Evolutionary conservation across 2,797 vertebrate genomes (phyloP).

Genomic region (Bovichtus variegatus): DNA sequence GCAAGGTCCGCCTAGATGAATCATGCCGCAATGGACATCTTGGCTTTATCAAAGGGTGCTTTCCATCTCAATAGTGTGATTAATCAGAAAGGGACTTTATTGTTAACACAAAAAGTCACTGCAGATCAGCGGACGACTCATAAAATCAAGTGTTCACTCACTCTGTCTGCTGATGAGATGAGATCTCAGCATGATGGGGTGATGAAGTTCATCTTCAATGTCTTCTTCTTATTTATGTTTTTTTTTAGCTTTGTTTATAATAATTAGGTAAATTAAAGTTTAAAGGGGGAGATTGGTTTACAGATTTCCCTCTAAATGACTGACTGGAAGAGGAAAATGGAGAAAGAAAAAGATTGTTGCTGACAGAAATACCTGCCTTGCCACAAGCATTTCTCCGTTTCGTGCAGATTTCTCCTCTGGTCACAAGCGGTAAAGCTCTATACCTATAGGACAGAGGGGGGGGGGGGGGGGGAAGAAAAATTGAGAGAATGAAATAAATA

Average conservation of each 20-base stretch:
- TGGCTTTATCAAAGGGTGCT: conserved; percentile 71
- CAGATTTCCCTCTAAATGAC: conserved; percentile 20
- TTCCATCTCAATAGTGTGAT: conserved; percentile 60
- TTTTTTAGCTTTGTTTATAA: conserved; percentile 11
- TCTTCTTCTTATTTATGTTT: too few relatives aligned
- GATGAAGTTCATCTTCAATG: neutral
- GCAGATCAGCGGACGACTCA: conserved; percentile 51
- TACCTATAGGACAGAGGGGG: conserved; percentile 67
- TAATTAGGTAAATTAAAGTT: conserved; percentile 26
- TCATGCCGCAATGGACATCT: conserved; percentile 62
- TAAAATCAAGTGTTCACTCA: conserved; percentile 60
- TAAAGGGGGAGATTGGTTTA: conserved; percentile 8
- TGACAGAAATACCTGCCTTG: conserved; percentile 75
- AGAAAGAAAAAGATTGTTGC: conserved; percentile 56
- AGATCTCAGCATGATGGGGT: conserved; percentile 49
- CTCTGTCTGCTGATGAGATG: conserved; percentile 48
- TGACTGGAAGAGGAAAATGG: conserved; percentile 35
- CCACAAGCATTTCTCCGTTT: conserved; percentile 65
- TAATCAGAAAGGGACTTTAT: conserved; percentile 71
- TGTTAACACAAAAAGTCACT: conserved; percentile 65
- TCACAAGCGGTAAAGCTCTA: conserved; percentile 69
- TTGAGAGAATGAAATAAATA: conserved; percentile 84
- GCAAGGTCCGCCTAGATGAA: conserved; percentile 75
- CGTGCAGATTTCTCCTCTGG: conserved; percentile 70
- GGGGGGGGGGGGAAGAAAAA: conserved; percentile 64